Evolutionary conservation across 1,140 invertebrate genomes (phyloP).

Genomic region (Lineus longissimus): DNA sequence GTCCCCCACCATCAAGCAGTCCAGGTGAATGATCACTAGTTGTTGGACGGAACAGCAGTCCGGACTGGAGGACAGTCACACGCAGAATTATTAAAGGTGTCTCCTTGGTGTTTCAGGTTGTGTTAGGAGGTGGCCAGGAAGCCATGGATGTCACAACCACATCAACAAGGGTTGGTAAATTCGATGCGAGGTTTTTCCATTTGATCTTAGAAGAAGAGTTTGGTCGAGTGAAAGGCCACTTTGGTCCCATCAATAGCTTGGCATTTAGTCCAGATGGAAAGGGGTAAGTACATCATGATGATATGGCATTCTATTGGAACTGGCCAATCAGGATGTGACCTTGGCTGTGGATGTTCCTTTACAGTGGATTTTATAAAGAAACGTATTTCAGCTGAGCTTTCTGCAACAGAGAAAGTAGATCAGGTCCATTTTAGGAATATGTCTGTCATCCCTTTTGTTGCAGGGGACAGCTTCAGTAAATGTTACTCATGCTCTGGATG

Average conservation of each 20-base stretch:
- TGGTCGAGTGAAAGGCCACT: constrained; percentile 96
- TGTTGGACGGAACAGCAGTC: too few species aligned
- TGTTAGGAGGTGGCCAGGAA: constrained; percentile 95
- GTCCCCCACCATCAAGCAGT: too few species aligned
- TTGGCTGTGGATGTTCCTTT: neutral
- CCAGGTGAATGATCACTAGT: too few species aligned
- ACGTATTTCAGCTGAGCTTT: neutral
- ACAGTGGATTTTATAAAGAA: neutral
- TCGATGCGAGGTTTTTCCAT: constrained; percentile 97
- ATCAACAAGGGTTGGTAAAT: constrained; percentile 90
- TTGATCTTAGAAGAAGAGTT: constrained; percentile 99
- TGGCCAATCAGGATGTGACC: neutral
- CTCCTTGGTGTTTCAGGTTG: constrained; percentile 70
- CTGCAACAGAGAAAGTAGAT: neutral
- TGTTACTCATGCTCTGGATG: too few species aligned
- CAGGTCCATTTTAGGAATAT: too few species aligned
- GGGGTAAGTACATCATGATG: constrained; percentile 57
- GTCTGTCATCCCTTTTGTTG: too few species aligned
- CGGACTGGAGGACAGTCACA: too few species aligned
- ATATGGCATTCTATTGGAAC: too few species aligned
- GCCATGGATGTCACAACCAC: constrained; percentile 99
- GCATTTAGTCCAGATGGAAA: constrained; percentile 98
- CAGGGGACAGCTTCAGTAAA: too few species aligned
- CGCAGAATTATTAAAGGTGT: too few species aligned
- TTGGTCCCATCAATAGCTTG: constrained; percentile 98